A percentile compares a stretch with the other conserved stretches of the same genome.
phyloP scores from a whole-genome alignment of 2,113 vertebrate species.

The Emydura subglobosa region DNA sequence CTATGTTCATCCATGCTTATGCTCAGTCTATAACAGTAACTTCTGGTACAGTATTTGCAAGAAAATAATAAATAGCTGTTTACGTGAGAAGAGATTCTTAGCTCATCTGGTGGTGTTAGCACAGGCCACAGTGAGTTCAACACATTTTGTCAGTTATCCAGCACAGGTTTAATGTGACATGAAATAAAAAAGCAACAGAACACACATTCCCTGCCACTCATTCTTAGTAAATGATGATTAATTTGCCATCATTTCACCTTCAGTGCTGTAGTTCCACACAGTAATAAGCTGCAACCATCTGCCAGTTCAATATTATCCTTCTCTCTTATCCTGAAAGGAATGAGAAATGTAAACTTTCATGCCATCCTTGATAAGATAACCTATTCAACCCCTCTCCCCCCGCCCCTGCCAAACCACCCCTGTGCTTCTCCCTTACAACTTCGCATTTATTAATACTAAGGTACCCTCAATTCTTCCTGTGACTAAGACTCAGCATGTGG shows the following conservation, averaged over 20 bases:
- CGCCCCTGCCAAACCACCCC: slow-evolving; percentile 8
- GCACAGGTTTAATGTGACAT: slow-evolving; percentile 71
- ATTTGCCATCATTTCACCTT: slow-evolving; percentile 67
- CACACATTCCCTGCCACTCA: slow-evolving; percentile 55
- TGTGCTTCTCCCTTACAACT: slow-evolving; percentile 28
- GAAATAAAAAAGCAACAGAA: slow-evolving; percentile 61
- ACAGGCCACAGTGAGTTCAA: slow-evolving; percentile 49
- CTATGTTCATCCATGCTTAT: neutral
- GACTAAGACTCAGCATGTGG: neutral
- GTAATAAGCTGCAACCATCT: slow-evolving; percentile 78
- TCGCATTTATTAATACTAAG: slow-evolving; percentile 44
- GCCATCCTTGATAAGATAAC: slow-evolving; percentile 28
- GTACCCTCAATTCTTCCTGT: slow-evolving; percentile 7
- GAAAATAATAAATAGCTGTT: slow-evolving; percentile 51
- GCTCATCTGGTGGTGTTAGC: slow-evolving; percentile 21
- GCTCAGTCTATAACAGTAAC: neutral
- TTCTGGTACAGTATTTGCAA: slow-evolving; percentile 1
- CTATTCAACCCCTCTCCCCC: neutral
- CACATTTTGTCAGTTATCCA: slow-evolving; percentile 56
- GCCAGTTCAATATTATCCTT: slow-evolving; percentile 59
- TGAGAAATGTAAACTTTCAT: slow-evolving; percentile 9
- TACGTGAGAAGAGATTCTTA: slow-evolving; percentile 29
- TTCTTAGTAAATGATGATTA: slow-evolving; percentile 75
- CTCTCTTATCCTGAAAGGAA: slow-evolving; percentile 36
- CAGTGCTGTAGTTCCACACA: slow-evolving; percentile 51